phyloP scores from a whole-genome alignment of 1,140 invertebrate species.

The Acromyrmex charruanus region DNA sequence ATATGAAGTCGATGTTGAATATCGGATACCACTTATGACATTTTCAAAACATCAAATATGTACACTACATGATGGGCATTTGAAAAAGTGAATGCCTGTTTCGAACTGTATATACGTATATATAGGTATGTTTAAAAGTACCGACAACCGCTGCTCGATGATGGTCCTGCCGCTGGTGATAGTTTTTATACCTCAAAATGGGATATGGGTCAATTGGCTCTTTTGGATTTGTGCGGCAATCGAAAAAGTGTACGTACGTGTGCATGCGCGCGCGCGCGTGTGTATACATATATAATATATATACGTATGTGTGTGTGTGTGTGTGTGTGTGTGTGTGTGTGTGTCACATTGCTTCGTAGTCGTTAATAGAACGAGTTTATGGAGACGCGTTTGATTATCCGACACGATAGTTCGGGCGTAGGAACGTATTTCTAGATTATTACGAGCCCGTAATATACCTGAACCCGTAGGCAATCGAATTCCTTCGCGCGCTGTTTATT shows the following conservation, averaged over 20 bases:
- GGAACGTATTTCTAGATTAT: constrained; percentile 57
- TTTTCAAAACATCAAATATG: constrained; percentile 30
- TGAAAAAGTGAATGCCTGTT: constrained; percentile 38
- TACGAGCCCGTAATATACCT: constrained; percentile 48
- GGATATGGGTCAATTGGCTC: constrained; percentile 49
- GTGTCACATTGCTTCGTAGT: neutral
- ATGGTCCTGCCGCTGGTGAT: constrained; percentile 5
- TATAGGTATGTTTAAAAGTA: neutral
- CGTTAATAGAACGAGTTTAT: constrained; percentile 44
- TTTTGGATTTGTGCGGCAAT: constrained; percentile 33
- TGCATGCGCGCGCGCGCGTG: too few relatives aligned
- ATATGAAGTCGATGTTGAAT: neutral
- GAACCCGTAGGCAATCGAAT: constrained; percentile 49
- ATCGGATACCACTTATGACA: neutral
- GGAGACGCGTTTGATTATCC: constrained; percentile 42
- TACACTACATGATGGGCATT: neutral
- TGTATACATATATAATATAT: too few relatives aligned
- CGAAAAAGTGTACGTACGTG: neutral
- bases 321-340: too few relatives aligned
- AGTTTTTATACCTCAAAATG: constrained; percentile 43
- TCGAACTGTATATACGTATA: neutral
- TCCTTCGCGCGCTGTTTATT: constrained; percentile 56
- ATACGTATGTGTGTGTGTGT: too few relatives aligned
- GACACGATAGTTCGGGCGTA: neutral
- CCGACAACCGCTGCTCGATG: neutral